These are phyloP conservation scores for Artibeus lituratus DNA, from an alignment of 2,797 vertebrate genomes.

Conservation along the genomic window DNA sequence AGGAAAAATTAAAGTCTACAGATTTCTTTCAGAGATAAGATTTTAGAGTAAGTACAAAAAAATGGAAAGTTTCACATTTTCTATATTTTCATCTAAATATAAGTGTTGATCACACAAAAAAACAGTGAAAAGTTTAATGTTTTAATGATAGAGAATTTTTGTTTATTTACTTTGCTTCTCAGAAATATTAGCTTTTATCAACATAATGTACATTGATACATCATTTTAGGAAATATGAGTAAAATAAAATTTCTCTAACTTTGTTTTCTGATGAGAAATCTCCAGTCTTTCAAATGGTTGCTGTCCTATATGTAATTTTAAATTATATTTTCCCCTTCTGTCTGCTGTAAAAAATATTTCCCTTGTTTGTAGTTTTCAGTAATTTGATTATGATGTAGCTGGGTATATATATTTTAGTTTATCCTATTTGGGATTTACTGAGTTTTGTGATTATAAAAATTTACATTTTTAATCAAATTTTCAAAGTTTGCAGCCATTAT, in stretches of 20 bases:
- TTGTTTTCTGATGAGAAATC: background rate
- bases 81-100: background rate
- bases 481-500: background rate
- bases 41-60: background rate
- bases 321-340: background rate
- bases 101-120: background rate
- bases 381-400: background rate
- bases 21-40: background rate
- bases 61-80: background rate
- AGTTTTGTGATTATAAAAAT: background rate
- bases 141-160: background rate
- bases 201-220: background rate
- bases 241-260: background rate
- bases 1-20: background rate
- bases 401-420: background rate
- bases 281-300: background rate
- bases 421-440: background rate
- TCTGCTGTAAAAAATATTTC: background rate
- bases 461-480: background rate
- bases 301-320: background rate
- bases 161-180: background rate
- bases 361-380: background rate
- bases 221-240: background rate
- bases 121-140: background rate
- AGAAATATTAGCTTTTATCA: background rate